Conservation (phyloP, 2,888 invertebrate genomes). For the Molorchus minor region DNA sequence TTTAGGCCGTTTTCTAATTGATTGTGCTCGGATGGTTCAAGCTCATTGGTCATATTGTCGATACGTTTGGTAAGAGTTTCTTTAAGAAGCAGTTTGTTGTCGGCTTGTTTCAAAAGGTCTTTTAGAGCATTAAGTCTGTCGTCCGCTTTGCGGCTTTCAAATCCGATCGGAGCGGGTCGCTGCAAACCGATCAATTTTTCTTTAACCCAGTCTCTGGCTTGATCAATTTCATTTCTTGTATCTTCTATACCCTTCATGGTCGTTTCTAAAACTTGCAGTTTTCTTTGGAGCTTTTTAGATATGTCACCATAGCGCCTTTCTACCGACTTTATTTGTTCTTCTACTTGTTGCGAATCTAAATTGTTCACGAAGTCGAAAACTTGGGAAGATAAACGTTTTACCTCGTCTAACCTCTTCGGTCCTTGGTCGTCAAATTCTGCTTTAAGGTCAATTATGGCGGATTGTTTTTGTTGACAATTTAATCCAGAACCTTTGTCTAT, state of each 20-base stretch:
- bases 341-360: conserved; percentile 88
- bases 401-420: conserved; percentile 74
- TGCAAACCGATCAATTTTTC: conserved; percentile 75
- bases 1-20: conserved; percentile 79
- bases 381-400: conserved; percentile 74
- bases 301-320: conserved; percentile 87
- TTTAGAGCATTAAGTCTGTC: conserved; percentile 77
- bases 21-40: conserved; percentile 85
- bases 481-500: conserved; percentile 86
- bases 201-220: conserved; percentile 82
- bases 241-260: conserved; percentile 85
- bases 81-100: conserved; percentile 82
- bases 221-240: conserved; percentile 81
- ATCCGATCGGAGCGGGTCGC: conserved; percentile 76
- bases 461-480: conserved; percentile 81
- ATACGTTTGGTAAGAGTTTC: conserved; percentile 86
- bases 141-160: conserved; percentile 79
- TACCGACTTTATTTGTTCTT: conserved; percentile 85
- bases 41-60: conserved; percentile 82
- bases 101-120: conserved; percentile 82
- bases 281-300: conserved; percentile 83
- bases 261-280: conserved; percentile 83
- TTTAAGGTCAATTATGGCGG: conserved; percentile 76
- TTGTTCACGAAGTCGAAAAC: conserved; percentile 85
- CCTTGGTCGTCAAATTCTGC: conserved; percentile 79